Conservation (phyloP, 1,140 invertebrate species). For the Rhizoglyphus robini region DNA sequence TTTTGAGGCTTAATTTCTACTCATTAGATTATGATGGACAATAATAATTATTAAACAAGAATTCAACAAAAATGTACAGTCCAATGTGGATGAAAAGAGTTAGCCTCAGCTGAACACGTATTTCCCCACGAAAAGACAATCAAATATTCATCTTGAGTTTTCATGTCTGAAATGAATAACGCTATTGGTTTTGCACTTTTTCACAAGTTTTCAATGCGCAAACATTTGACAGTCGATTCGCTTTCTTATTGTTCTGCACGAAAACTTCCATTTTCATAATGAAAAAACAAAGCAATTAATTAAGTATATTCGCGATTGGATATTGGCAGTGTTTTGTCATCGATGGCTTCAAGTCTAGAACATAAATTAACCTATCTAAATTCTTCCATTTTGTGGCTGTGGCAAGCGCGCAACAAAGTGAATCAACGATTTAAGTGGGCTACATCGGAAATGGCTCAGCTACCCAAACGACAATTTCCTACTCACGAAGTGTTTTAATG, state of each 20-base stretch:
- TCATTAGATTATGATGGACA: slow-evolving; percentile 12
- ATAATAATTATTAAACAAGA: background rate
- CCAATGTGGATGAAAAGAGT: background rate
- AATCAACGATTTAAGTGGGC: slow-evolving; percentile 73
- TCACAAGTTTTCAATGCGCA: slow-evolving; percentile 58
- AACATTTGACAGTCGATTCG: slow-evolving; percentile 50
- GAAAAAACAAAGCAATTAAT: slow-evolving; percentile 7
- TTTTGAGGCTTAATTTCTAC: background rate
- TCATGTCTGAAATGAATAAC: slow-evolving; percentile 70
- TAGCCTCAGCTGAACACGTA: background rate
- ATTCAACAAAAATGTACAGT: background rate
- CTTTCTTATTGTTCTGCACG: slow-evolving; percentile 52
- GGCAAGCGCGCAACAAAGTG: slow-evolving; percentile 84
- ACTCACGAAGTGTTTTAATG: slow-evolving; percentile 38
- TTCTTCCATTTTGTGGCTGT: slow-evolving; percentile 77
- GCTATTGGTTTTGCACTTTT: slow-evolving; percentile 59
- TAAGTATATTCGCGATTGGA: slow-evolving; percentile 2
- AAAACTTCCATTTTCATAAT: slow-evolving; percentile 52
- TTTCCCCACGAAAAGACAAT: background rate
- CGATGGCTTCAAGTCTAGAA: slow-evolving; percentile 49
- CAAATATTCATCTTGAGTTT: slow-evolving; percentile 30
- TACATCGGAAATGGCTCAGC: slow-evolving; percentile 70
- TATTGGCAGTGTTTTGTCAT: slow-evolving; percentile 64
- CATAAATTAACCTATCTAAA: slow-evolving; percentile 50
- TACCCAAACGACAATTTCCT: slow-evolving; percentile 83